A percentile compares a stretch with the other conserved stretches of the same genome.
These are phyloP conservation scores for Crypturellus tataupa DNA, from an alignment of 2,797 vertebrate species.

Conservation along the genomic window DNA sequence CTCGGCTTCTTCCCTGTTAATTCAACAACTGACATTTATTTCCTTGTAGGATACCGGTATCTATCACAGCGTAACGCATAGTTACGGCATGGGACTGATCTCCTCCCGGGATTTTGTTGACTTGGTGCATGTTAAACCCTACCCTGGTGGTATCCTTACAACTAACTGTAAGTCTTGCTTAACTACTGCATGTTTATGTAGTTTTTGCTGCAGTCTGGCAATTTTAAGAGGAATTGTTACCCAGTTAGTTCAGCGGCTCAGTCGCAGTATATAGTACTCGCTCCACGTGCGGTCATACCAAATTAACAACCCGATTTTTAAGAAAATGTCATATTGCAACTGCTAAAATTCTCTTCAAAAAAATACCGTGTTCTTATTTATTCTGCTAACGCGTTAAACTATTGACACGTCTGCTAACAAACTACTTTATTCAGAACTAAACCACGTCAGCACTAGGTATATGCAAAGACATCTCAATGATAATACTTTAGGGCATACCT, in stretches of 20 bases:
- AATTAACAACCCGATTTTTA: not conserved
- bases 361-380: not conserved
- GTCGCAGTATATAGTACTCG: not conserved
- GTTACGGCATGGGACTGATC: constrained; percentile 79
- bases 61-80: constrained; percentile 75
- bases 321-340: not conserved
- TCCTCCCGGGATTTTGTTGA: constrained; percentile 78
- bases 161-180: constrained; percentile 76
- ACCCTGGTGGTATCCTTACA: constrained; percentile 65
- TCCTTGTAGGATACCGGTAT: constrained; percentile 73
- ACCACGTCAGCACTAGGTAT: not conserved
- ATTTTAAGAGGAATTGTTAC: not conserved
- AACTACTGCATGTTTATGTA: not conserved
- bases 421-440: not conserved
- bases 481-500: not conserved
- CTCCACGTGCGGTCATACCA: not conserved
- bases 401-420: not conserved
- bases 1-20: not conserved
- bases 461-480: not conserved
- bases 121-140: constrained; percentile 68
- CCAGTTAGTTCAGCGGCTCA: not conserved
- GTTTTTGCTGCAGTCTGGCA: not conserved
- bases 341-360: not conserved
- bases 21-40: not conserved
- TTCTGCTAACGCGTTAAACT: not conserved